These are phyloP conservation scores for Paralvinella palmiformis DNA, from an alignment of 1,140 invertebrate species.

Conservation along the genomic window DNA sequence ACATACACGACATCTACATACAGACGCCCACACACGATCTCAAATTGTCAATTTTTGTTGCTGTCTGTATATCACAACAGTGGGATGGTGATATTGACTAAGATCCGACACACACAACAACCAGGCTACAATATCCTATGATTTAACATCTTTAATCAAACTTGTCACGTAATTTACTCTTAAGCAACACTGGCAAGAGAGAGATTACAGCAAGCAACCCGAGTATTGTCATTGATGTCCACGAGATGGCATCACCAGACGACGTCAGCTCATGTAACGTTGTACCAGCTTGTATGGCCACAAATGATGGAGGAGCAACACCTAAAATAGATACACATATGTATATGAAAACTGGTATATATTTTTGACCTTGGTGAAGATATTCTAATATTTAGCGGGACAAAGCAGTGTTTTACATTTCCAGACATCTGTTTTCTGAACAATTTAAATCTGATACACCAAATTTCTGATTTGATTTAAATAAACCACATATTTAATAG, in stretches of 20 bases:
- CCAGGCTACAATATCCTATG: too few species aligned
- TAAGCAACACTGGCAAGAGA: conserved; percentile 85
- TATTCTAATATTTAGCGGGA: not conserved
- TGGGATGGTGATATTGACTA: too few species aligned
- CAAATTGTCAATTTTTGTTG: too few species aligned
- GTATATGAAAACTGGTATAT: not conserved
- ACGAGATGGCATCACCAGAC: conserved; percentile 82
- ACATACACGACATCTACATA: too few species aligned
- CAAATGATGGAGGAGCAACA: conserved; percentile 94
- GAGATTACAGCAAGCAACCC: conserved; percentile 74
- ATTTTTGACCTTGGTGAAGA: not conserved
- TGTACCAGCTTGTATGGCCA: conserved; percentile 95
- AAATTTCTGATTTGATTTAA: not conserved
- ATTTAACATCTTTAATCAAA: conserved; percentile 31
- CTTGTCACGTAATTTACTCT: conserved; percentile 61
- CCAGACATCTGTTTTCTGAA: not conserved
- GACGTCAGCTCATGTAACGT: conserved; percentile 89
- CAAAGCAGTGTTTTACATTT: not conserved
- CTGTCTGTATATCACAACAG: too few species aligned
- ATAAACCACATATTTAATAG: not conserved
- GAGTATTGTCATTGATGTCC: conserved; percentile 74
- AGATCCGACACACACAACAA: too few species aligned
- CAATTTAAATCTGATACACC: not conserved
- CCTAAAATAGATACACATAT: too few species aligned
- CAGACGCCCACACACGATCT: too few species aligned